phyloP scores from a whole-genome alignment of 2,797 vertebrate species.

The Thaleichthys pacificus region DNA sequence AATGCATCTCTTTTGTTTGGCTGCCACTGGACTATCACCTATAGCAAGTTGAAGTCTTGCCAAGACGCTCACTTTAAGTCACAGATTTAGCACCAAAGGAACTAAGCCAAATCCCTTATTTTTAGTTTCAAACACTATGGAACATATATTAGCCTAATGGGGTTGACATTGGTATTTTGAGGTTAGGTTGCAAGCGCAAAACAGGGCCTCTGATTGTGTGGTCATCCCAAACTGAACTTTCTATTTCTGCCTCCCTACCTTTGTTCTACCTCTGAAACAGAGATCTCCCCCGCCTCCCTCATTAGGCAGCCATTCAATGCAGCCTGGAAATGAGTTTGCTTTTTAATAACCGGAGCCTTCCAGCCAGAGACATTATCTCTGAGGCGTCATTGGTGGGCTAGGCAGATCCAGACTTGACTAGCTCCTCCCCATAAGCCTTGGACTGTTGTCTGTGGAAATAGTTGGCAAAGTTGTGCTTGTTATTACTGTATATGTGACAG shows the following conservation, averaged over 20 bases:
- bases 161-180: slow-evolving; percentile 17
- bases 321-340: slow-evolving; percentile 42
- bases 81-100: no score
- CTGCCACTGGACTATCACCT: no score
- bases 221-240: slow-evolving; percentile 57
- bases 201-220: slow-evolving; percentile 62
- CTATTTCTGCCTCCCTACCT: slow-evolving; percentile 61
- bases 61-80: no score
- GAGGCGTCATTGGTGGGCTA: slow-evolving; percentile 13
- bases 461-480: slow-evolving; percentile 38
- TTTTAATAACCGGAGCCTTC: slow-evolving; percentile 38
- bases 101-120: no score
- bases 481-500: slow-evolving; percentile 37
- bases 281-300: slow-evolving; percentile 54
- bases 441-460: slow-evolving; percentile 25
- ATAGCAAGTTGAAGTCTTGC: no score
- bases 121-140: no score
- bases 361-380: slow-evolving; percentile 28
- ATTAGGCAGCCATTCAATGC: slow-evolving; percentile 59
- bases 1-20: no score
- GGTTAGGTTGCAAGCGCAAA: slow-evolving; percentile 42
- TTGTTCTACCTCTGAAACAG: slow-evolving; percentile 55
- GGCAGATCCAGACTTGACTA: slow-evolving; percentile 36
- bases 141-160: not conserved
- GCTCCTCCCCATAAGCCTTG: slow-evolving; percentile 1